Evolutionary conservation across 2,113 vertebrate species (phyloP), one percentile per base, ranked within the genome.

Genomic region (Nestor notabilis): DNA sequence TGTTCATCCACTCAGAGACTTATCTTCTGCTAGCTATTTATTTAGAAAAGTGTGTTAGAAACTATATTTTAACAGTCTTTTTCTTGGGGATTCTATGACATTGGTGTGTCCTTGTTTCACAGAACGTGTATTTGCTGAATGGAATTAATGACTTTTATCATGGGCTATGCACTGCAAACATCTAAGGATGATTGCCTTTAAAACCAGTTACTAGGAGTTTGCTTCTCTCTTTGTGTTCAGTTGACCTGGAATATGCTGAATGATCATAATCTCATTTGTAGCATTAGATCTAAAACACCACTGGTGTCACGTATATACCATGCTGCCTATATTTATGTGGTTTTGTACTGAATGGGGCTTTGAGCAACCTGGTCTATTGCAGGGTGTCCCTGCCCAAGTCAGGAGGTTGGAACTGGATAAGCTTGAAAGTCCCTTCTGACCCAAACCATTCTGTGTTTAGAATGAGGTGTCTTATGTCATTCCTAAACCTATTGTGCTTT

Each of bases 21-120:
- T 87, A 35, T 60, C 35, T 94, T 84, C 47, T 64, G 18, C 56
- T 46, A 68, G 81, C 31, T 95, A 23, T 89, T 95, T 96, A 39
- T 58, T 87, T 69, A 91, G 85, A 71, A 68, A 91, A 78, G 46
- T 64, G 53, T 35, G 12, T 19, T 55, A 31, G 70, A 84, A 65
- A 39, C 12, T 74, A 33, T 55, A 60, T 87, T 89, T 87, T 84
- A 87, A 37, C 37, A 29, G 8, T 55, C 46, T 52, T 81, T 95
- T 87, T 93, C 50, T 61, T 70, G 17, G 27, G 50, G 29, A 28
- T 87, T 78, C 91, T 95, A 55, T 94, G 84, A 64, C 52, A 60
- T 93, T 91, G 74, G 6, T 13, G 10, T 58, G 70, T 89, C 86
- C 80, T 94, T 89, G 37, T 89, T 91, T 95, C 20, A 55, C 33